A percentile compares a stretch with the other conserved stretches of the same genome.
Evolutionary conservation across 30 jellyfish, hydroid and myxozoan genomes (phyloP).

Genomic region (Hydractinia echinata): DNA sequence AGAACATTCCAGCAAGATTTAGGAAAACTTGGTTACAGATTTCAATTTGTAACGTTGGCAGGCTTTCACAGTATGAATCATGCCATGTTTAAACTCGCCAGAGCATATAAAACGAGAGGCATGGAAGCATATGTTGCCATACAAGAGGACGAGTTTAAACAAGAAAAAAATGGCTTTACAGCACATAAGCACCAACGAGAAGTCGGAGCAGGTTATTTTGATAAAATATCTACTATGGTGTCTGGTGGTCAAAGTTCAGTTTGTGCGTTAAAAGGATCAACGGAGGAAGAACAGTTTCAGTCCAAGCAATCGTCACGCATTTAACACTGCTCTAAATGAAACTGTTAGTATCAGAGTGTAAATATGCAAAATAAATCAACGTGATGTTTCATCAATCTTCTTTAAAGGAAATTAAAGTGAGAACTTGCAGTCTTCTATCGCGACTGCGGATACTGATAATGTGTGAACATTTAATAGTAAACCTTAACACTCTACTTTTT

Average conservation of each 20-base stretch:
- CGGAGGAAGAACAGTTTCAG: slow-evolving; percentile 87
- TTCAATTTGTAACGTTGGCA: slow-evolving; percentile 92
- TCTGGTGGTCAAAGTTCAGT: slow-evolving; percentile 77
- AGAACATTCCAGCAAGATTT: slow-evolving; percentile 69
- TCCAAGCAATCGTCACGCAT: not conserved
- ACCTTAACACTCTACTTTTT: too few species aligned
- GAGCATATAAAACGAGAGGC: slow-evolving; percentile 65
- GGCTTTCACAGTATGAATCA: slow-evolving; percentile 88
- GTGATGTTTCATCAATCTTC: too few species aligned
- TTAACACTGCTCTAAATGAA: too few species aligned
- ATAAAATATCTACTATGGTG: slow-evolving; percentile 62
- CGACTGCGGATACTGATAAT: too few species aligned
- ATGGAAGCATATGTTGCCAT: slow-evolving; percentile 84
- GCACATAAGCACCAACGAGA: slow-evolving; percentile 94
- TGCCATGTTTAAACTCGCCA: slow-evolving; percentile 91
- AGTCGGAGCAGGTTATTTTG: slow-evolving; percentile 94
- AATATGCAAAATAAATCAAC: too few species aligned
- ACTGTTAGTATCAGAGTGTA: too few species aligned
- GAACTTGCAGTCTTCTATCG: too few species aligned
- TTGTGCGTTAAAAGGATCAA: slow-evolving; percentile 82
- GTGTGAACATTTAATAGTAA: too few species aligned
- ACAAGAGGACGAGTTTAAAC: slow-evolving; percentile 65
- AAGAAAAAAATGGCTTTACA: slow-evolving; percentile 82
- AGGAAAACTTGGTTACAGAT: slow-evolving; percentile 87
- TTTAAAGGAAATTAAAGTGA: too few species aligned